phyloP scores from a whole-genome alignment of 2,797 vertebrate genomes.

The Rachycentron canadum region DNA sequence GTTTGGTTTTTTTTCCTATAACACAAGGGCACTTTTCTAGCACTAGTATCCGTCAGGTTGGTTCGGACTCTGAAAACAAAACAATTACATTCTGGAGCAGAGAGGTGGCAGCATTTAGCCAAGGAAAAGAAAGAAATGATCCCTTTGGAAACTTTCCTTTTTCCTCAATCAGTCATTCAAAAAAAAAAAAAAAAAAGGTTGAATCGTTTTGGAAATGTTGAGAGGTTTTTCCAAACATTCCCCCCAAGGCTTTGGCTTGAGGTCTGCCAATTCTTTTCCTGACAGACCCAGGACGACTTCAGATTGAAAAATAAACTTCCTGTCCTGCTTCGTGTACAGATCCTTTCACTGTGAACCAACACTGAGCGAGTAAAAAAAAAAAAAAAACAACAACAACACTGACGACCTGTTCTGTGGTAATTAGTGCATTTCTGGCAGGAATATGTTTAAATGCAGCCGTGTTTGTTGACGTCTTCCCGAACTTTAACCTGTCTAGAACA shows the following conservation, averaged over 20 bases:
- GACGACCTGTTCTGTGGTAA: constrained; percentile 32
- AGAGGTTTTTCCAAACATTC: constrained; percentile 43
- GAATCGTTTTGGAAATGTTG: constrained; percentile 51
- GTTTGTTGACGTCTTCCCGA: neutral
- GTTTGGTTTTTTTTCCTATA: neutral
- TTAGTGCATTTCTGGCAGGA: constrained; percentile 69
- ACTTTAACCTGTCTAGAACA: constrained; percentile 31
- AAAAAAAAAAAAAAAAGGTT: constrained; percentile 19
- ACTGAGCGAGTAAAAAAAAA: constrained; percentile 1
- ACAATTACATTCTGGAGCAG: constrained; percentile 69
- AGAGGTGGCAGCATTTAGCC: constrained; percentile 63
- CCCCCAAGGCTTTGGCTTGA: constrained; percentile 67
- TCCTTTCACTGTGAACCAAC: constrained; percentile 14
- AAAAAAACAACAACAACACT: constrained; percentile 3
- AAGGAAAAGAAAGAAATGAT: neutral
- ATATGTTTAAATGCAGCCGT: neutral
- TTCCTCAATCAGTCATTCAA: neutral
- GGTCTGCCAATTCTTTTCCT: constrained; percentile 44
- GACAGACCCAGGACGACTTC: constrained; percentile 38
- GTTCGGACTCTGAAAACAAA: constrained; percentile 21
- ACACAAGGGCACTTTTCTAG: constrained; percentile 76
- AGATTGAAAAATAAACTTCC: constrained; percentile 38
- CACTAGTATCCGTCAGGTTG: constrained; percentile 10
- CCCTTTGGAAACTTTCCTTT: constrained; percentile 43
- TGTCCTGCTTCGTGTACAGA: constrained; percentile 22